Base-by-base conservation (phyloP, 2,888 invertebrate genomes). In the Neoscelio sp. region DNA sequence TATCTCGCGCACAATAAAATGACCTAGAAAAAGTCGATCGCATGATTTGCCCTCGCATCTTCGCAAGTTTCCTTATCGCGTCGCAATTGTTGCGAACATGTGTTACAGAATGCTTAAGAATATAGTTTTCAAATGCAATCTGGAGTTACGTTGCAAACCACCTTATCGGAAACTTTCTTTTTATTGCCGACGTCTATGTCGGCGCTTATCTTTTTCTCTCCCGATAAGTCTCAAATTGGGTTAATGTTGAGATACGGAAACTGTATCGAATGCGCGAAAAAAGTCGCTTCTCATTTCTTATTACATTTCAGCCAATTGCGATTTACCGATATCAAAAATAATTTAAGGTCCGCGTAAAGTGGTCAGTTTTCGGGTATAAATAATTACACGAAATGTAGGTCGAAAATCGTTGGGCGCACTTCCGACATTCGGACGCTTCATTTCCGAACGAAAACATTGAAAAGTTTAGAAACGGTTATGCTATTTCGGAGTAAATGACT, bases 171-270 rank as follows among this genome's bases (percentile, higher is more conserved):
- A 13, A 7, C 48, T 46, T 48, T 38, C 38, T 44, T 64, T 73
- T 56, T 30, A 35, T 67, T 48, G 35, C 54, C 30, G 46, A 20
- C 17, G 44, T 38, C 52, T 64, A 13, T 62, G 28, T 28, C 46
- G 38, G 38, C n/a, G 17, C 60, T 67, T 75, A 75, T 75, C 65
- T 60, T 38, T 54, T 64, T 56, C 52, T 54, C 17, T 54, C n/a
- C 40, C 38, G 65, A 67, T 58, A 74, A 58, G 13, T 67, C 35
- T 2, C 23, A 74, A 74, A 67, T 65, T 65, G 58, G 65, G 58
- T 74, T 58, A 50, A 67, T 48, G 58, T 67, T 40, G 35, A 26
- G 42, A 62, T 54, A 26, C 44, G 35, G 2, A 44, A 44, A 12
- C 38, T 42, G 20, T 33, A 60, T 58, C 38, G 15, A 20, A 1